Evolutionary conservation across 1,140 invertebrate species (phyloP).

Genomic region (Oedothorax gibbosus): DNA sequence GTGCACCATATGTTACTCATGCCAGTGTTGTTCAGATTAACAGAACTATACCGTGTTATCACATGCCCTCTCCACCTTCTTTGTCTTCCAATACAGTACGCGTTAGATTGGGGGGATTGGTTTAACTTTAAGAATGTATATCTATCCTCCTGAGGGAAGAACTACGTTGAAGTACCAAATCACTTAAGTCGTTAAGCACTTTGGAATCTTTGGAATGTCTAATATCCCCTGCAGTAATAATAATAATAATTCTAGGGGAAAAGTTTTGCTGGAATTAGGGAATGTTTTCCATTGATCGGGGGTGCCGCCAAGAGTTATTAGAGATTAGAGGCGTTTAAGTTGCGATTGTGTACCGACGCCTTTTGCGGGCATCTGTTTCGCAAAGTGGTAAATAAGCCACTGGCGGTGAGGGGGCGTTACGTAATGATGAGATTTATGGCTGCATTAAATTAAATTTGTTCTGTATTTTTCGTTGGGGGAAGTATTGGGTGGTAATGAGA

Average conservation of each 20-base stretch:
- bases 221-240: conserved; percentile 26
- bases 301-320: conserved; percentile 23
- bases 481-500: too few relatives aligned
- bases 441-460: too few relatives aligned
- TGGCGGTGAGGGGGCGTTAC: neutral
- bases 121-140: too few relatives aligned
- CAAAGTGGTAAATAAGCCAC: conserved; percentile 1
- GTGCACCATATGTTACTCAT: too few relatives aligned
- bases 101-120: neutral
- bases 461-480: too few relatives aligned
- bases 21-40: too few relatives aligned
- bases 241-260: conserved; percentile 14
- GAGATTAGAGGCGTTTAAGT: conserved; percentile 25
- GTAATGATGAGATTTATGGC: too few relatives aligned
- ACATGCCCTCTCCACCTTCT: conserved; percentile 1
- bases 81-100: conserved; percentile 16
- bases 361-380: neutral
- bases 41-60: conserved; percentile 20
- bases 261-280: conserved; percentile 32
- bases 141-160: conserved; percentile 3
- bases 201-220: conserved; percentile 9
- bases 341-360: conserved; percentile 19
- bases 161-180: conserved; percentile 17
- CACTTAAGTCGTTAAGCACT: conserved; percentile 48
- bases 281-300: conserved; percentile 16